phyloP scores from a whole-genome alignment of 2,888 invertebrate genomes.

The Prionchulus punctatus region DNA sequence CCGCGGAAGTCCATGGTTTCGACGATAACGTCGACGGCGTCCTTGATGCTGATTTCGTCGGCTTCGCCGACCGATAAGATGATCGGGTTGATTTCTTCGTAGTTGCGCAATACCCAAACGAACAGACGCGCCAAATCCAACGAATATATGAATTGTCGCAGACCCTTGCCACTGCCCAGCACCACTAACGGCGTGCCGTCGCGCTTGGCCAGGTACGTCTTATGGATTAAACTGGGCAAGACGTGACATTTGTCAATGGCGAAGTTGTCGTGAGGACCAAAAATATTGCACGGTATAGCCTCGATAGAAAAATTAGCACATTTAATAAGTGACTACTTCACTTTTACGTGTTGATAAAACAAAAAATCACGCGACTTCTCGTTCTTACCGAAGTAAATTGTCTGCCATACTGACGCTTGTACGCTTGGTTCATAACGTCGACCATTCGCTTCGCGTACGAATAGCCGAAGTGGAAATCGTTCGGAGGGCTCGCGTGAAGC shows the following conservation, averaged over 20 bases:
- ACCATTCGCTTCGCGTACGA: conserved; percentile 86
- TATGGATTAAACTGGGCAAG: conserved; percentile 62
- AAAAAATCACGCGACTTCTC: too few relatives aligned
- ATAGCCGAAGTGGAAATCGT: conserved; percentile 84
- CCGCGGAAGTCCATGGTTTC: conserved; percentile 57
- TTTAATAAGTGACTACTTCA: too few relatives aligned
- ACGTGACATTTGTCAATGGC: conserved; percentile 48
- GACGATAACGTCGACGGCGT: conserved; percentile 67
- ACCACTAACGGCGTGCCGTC: conserved; percentile 51
- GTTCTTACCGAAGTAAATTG: too few relatives aligned
- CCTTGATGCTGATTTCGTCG: conserved; percentile 51
- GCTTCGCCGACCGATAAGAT: conserved; percentile 87
- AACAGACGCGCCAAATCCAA: conserved; percentile 74
- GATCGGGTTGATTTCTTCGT: conserved; percentile 75
- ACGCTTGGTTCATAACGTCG: too few relatives aligned
- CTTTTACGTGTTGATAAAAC: too few relatives aligned
- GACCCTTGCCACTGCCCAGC: conserved; percentile 75
- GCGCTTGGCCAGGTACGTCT: conserved; percentile 42
- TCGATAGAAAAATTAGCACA: too few relatives aligned
- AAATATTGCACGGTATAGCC: too few relatives aligned
- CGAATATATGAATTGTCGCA: conserved; percentile 93
- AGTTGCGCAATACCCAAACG: conserved; percentile 72
- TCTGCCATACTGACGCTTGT: too few relatives aligned
- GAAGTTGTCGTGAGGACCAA: too few relatives aligned
- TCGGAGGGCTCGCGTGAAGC: conserved; percentile 89